A percentile compares a stretch with the other conserved stretches of the same genome.
Conservation (phyloP, 2,113 vertebrate genomes). For the Sarotherodon lohbergeri region DNA sequence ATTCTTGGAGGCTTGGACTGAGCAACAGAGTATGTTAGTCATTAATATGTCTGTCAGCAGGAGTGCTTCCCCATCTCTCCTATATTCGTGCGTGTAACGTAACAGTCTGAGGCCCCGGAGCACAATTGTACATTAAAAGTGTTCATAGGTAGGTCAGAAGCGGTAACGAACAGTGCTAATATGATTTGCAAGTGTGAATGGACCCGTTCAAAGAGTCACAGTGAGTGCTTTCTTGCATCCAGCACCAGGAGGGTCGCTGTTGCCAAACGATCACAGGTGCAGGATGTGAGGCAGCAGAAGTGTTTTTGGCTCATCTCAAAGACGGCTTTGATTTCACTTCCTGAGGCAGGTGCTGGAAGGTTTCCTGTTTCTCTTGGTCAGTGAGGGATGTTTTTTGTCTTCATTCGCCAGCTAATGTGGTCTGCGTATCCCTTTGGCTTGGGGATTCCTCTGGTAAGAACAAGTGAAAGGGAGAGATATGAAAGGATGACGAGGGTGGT, state of each 20-base stretch:
- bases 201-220: constrained; percentile 21
- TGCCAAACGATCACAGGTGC: constrained; percentile 63
- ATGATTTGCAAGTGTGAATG: constrained; percentile 24
- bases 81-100: background rate
- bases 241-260: background rate
- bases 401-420: constrained; percentile 3
- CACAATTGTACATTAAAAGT: background rate
- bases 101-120: background rate
- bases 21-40: background rate
- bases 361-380: constrained; percentile 57
- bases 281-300: constrained; percentile 46
- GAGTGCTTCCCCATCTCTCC: background rate
- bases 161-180: background rate
- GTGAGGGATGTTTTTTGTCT: constrained; percentile 50
- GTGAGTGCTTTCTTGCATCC: constrained; percentile 35
- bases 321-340: constrained; percentile 62
- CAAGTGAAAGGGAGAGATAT: constrained; percentile 35
- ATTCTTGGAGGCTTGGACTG: background rate
- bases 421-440: background rate
- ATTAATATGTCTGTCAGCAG: constrained; percentile 19
- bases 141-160: background rate
- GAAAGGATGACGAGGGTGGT: background rate
- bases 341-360: constrained; percentile 53
- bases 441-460: background rate
- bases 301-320: constrained; percentile 53